Base-by-base conservation (phyloP, 2,113 vertebrate genomes). In the Eudyptes chrysolophus region DNA sequence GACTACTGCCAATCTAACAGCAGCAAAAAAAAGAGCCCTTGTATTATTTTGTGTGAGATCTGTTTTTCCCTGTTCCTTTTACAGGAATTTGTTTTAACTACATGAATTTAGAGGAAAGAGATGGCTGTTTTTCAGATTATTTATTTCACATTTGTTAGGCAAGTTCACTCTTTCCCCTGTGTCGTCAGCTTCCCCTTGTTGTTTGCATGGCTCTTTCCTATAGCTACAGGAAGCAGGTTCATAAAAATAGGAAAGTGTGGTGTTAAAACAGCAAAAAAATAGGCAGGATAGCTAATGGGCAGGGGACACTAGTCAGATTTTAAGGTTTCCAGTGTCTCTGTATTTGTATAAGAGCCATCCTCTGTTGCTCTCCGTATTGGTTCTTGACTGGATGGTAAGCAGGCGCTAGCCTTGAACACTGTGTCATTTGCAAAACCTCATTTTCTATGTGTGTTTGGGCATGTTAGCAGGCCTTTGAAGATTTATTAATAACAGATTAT, bases 401-500 rank as follows among this genome's bases (percentile, higher is more conserved):
- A 90, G 71, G 82, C 49, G 5, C 13, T 55, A 58, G 49, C 66
- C 74, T 89, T 36, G 22, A 94, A 69, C 2, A 3, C 89, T 32
- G 20, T 71, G 76, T 87, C 78, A 68, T 92, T 88, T 92, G 89
- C 80, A 92, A 93, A 93, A 49, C 69, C 77, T 90, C 66, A 52
- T 94, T 85, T 94, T 92, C 62, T 76, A 25, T 78, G 38, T 89
- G 44, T 94, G 96, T 93, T 94, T 86, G 88, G 86, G 89, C 97
- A 92, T 94, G 97, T 92, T 88, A 92, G 71, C 36, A 68, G n/a
- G 55, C 64, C 89, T 95, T 97, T 96, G 94, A 96, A 97, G 89
- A 77, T 89, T 58, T 92, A 88, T 91, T 95, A 91, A 54, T 84
- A 94, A 79, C 93, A 96, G 79, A 90, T 95, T 94, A 79, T 94